Base-by-base conservation (phyloP, 2,113 vertebrate species). In the Turdus rufiventris region DNA sequence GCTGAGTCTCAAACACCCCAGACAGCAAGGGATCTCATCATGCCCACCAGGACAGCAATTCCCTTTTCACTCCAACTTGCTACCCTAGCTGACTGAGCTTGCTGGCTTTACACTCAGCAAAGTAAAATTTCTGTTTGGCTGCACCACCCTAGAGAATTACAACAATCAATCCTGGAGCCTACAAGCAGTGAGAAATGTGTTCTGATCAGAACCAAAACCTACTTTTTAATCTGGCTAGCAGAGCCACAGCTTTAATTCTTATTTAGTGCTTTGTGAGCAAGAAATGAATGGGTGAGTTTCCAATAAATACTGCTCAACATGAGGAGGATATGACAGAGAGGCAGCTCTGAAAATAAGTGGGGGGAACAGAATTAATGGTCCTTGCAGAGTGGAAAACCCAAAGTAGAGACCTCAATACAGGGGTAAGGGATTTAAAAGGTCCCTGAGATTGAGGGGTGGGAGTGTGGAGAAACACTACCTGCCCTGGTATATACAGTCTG, bases 41-140 rank as follows among this genome's bases (percentile, higher is more conserved):
- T 54, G 57, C 72, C 51, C 76, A 92, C n/a, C 56, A 71, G 60
- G 72, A 86, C 33, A 74, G 56, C 82, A 95, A 93, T 73, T 66
- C 71, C 71, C 54, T 66, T 58, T 77, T 76, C 34, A 14, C 28
- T 79, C 50, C 42, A 83, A 50, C 47, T 33, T 0, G 0, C 60
- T 89, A 66, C 50, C 42, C 42, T 13, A 58, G 34, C 65, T 90
- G 47, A 67, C 38, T 50, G 70, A 45, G 45, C 68, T 78, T 61
- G n/a, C 50, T 85, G 63, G 34, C 84, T 88, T 89, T 65, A 91
- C 3, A 5, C 24, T 62, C 78, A 40, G 47, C 58, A 95, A 88
- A 83, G 73, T 62, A n/a, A 80, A 47, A 74, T 90, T 91, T 95
- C 94, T 84, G 38, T 94, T 85, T 80, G 87, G 62, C 78, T 79